These are phyloP conservation scores for Darevskia mixta DNA, from an alignment of 2,797 vertebrate genomes.

Conservation along the genomic window DNA sequence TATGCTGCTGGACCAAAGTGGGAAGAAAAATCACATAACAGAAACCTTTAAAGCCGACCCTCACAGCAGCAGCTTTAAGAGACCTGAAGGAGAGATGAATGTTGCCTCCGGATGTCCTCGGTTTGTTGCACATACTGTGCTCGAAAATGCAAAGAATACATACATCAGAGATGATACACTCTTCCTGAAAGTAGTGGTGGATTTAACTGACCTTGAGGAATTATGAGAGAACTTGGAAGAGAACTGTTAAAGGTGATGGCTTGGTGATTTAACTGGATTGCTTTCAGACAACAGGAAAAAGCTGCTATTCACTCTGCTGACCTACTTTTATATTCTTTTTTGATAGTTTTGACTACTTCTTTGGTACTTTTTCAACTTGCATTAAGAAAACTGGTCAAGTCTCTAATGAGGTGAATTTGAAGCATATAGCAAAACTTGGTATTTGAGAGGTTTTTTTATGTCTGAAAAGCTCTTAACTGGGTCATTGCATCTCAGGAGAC, in stretches of 20 bases:
- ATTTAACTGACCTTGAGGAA: conserved; percentile 87
- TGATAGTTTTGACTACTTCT: conserved; percentile 55
- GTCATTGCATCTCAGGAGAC: conserved; percentile 20
- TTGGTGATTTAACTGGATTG: conserved; percentile 30
- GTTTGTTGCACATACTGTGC: conserved; percentile 81
- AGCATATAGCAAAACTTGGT: neutral
- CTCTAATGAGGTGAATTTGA: conserved; percentile 7
- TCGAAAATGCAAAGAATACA: conserved; percentile 81
- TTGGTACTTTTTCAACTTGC: conserved; percentile 54
- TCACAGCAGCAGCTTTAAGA: conserved; percentile 86
- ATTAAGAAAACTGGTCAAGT: conserved; percentile 36
- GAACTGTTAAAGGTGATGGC: conserved; percentile 31
- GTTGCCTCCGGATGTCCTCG: conserved; percentile 88
- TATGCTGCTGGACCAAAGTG: conserved; percentile 90
- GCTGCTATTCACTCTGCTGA: conserved; percentile 25
- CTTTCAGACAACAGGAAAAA: conserved; percentile 30
- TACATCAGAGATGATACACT: conserved; percentile 89
- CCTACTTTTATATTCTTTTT: conserved; percentile 33
- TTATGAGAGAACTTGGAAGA: conserved; percentile 62
- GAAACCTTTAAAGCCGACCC: conserved; percentile 88
- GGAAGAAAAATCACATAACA: conserved; percentile 83
- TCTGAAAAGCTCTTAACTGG: neutral
- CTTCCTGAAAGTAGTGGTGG: conserved; percentile 91
- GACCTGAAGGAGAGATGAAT: conserved; percentile 85
- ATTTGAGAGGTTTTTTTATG: neutral